A percentile compares a stretch with the other conserved stretches of the same genome.
Evolutionary conservation across 1,140 invertebrate species (phyloP).

Genomic region (Psix sp.): DNA sequence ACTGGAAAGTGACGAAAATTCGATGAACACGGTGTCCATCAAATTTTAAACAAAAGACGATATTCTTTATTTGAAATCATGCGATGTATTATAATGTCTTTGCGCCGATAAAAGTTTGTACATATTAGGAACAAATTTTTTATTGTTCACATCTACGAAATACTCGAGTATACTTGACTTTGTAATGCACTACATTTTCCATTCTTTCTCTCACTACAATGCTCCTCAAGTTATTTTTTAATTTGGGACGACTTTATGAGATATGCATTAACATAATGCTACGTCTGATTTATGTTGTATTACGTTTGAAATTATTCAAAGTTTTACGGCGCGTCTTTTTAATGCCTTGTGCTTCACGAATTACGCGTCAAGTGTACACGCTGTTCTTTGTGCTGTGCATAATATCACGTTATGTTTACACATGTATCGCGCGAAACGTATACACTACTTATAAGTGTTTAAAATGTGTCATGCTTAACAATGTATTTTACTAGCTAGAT

Average conservation of each 20-base stretch:
- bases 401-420: constrained; percentile 15
- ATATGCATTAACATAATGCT: constrained; percentile 6
- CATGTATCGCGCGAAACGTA: constrained; percentile 5
- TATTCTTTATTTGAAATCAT: no score
- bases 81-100: no score
- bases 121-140: no score
- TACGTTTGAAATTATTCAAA: constrained; percentile 19
- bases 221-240: no score
- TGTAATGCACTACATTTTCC: no score
- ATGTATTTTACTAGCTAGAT: constrained; percentile 12
- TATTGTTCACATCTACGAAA: no score
- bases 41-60: no score
- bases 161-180: no score
- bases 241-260: background rate
- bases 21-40: no score
- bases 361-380: constrained; percentile 3
- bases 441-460: constrained; percentile 18
- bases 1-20: no score
- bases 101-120: no score
- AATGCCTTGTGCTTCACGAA: constrained; percentile 4
- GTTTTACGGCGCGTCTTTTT: constrained; percentile 15
- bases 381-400: constrained; percentile 3
- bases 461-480: constrained; percentile 10
- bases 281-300: constrained; percentile 8
- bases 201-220: no score